Evolutionary conservation across 2,113 vertebrate genomes (phyloP).

Genomic region (Oncorhynchus mykiss): DNA sequence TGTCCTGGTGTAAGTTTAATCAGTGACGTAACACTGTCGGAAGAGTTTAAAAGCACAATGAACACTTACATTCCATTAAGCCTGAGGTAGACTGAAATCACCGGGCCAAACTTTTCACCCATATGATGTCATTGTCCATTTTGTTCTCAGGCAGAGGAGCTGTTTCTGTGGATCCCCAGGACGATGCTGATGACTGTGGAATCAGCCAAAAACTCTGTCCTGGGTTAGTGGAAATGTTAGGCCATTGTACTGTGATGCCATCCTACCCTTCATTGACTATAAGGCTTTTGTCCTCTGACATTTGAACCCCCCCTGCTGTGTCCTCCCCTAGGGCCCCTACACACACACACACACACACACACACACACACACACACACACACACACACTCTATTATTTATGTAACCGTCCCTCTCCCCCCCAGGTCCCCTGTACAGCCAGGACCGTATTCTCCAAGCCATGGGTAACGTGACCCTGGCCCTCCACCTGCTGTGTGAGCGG

Average conservation of each 20-base stretch:
- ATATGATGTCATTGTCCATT: too few relatives aligned
- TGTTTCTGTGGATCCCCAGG: constrained; percentile 96
- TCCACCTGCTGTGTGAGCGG: constrained; percentile 93
- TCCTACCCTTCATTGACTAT: too few relatives aligned
- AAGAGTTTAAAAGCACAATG: too few relatives aligned
- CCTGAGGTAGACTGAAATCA: too few relatives aligned
- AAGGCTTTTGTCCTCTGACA: too few relatives aligned
- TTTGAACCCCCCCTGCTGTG: too few relatives aligned
- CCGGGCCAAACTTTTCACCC: too few relatives aligned
- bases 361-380: neutral
- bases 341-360: too few relatives aligned
- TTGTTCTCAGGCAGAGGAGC: constrained; percentile 85
- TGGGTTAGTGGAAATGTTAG: constrained; percentile 78
- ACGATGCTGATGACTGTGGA: constrained; percentile 97
- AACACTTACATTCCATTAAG: too few relatives aligned
- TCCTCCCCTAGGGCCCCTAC: neutral
- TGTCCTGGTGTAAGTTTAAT: too few relatives aligned
- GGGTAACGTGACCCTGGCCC: constrained; percentile 94
- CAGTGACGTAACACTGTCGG: too few relatives aligned
- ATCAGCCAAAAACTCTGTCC: constrained; percentile 90
- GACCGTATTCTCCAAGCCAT: constrained; percentile 97
- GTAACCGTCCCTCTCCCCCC: neutral
- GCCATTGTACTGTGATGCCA: too few relatives aligned
- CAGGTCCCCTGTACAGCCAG: constrained; percentile 91
- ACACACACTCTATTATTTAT: neutral